These are phyloP conservation scores for Ptychochromis oligacanthus DNA, from an alignment of 2,113 vertebrate species.

Conservation along the genomic window DNA sequence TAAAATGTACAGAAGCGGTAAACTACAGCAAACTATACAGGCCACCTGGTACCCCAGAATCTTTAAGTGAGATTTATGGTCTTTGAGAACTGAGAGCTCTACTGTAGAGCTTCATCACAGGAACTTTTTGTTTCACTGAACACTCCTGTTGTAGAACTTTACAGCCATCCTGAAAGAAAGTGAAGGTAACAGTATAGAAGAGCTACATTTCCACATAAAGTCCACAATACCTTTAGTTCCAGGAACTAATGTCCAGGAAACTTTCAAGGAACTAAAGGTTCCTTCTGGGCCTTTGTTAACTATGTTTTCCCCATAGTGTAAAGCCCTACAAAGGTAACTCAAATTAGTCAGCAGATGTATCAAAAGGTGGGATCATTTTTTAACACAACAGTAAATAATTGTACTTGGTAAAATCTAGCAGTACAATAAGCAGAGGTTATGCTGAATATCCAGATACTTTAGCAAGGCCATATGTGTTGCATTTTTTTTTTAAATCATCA, in stretches of 20 bases:
- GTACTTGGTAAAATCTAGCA: too few relatives aligned
- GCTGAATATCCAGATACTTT: not conserved
- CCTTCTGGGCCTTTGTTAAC: not conserved
- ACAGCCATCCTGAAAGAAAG: not conserved
- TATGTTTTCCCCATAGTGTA: not conserved
- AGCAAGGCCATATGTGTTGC: not conserved
- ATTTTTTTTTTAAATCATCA: too few relatives aligned
- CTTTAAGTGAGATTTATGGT: conserved; percentile 2
- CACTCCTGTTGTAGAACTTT: not conserved
- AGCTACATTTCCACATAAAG: not conserved
- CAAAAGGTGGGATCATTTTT: not conserved
- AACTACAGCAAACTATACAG: not conserved
- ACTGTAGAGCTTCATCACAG: conserved; percentile 9
- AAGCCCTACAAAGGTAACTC: not conserved
- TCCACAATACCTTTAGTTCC: not conserved
- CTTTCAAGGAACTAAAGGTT: not conserved
- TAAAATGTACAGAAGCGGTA: not conserved
- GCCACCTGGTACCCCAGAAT: not conserved
- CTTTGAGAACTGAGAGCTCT: not conserved
- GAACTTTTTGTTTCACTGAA: not conserved
- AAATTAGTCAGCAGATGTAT: too few relatives aligned
- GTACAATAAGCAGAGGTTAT: not conserved
- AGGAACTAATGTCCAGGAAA: not conserved
- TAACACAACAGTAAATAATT: not conserved
- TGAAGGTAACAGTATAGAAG: not conserved